phyloP scores from a whole-genome alignment of 30 jellyfish, hydroid and myxozoan species.

The Aurelia coerulea region DNA sequence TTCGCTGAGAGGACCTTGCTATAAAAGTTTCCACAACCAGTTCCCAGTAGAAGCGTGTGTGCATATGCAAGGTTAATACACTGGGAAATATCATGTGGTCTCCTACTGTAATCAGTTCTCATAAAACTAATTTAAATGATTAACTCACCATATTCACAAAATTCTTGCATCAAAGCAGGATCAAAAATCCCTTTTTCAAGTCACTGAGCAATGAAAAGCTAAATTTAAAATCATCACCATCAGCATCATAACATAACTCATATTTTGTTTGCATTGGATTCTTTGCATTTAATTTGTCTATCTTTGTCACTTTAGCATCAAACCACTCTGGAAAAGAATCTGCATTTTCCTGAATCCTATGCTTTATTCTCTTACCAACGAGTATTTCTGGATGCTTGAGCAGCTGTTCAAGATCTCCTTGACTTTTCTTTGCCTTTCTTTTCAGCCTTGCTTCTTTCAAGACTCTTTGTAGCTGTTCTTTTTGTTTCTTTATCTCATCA shows the following conservation, averaged over 20 bases:
- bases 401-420: constrained; percentile 1
- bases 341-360: constrained; percentile 5
- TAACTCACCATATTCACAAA: not conserved
- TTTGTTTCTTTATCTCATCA: not conserved
- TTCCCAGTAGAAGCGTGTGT: too few relatives aligned
- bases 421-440: constrained; percentile 9
- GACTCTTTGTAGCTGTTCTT: not conserved
- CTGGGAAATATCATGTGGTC: too few relatives aligned
- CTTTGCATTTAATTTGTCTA: too few relatives aligned
- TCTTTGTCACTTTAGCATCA: constrained; percentile 6
- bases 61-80: too few relatives aligned
- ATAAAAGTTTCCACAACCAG: too few relatives aligned
- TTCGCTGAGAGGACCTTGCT: too few relatives aligned
- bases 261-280: constrained; percentile 1
- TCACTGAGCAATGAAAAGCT: constrained; percentile 21
- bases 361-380: constrained; percentile 1
- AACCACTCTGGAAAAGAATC: constrained; percentile 7
- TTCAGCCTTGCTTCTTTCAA: constrained; percentile 14
- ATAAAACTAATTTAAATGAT: not conserved
- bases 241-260: constrained; percentile 15
- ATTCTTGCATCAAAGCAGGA: not conserved
- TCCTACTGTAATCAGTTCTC: too few relatives aligned
- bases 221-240: constrained; percentile 19
- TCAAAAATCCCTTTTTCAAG: constrained; percentile 10
- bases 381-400: not conserved